Evolutionary conservation across 2,888 invertebrate species (phyloP), one percentile per base, ranked within the genome.

Genomic region (Silvanus unidentatus): DNA sequence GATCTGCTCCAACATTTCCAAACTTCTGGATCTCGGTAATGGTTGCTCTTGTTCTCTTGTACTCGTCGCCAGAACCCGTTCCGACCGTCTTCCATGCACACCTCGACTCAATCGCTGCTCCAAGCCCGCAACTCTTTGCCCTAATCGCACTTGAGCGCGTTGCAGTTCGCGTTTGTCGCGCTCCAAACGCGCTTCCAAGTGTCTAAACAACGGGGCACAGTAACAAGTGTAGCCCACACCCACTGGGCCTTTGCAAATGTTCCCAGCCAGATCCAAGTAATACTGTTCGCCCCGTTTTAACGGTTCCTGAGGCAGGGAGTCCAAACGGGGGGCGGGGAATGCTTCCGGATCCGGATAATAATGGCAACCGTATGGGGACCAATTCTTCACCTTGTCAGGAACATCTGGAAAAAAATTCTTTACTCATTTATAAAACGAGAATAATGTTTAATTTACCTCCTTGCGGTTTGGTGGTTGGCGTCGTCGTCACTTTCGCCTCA

Each of bases 231-330:
- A 90, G 0, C 93, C 92, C 1, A 91, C 86, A 0, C 95, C 94
- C n/a, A 94, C 85, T 0, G 95, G 95, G 1, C 95, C 95, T 73
- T 96, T 95, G 59, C 91, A 84, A 49, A 96, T 90, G 65, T 95
- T 94, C 1, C 96, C 96, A 10, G 93, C 94, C 54, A 97, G 77
- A 70, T 96, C 96, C 55, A 95, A 76, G 70, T 87, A 97, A 71
- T 96, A 96, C 70, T 95, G 94, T 72, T 94, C 92, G 48, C 95
- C 96, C 61, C 85, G 83, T 59, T 79, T 80, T 13, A 93, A 73
- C 0, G 92, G 92, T 69, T 92, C 91, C 67, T 86, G 79, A 52
- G 93, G 93, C 50, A 93, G 73, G 41, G 90, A 88, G 70, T 89
- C 88, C 50, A 92, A 73, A 60, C 88, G 86, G 10, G 92, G 90